Conservation (phyloP, 2,888 invertebrate species). For the Mythimna albipuncta region DNA sequence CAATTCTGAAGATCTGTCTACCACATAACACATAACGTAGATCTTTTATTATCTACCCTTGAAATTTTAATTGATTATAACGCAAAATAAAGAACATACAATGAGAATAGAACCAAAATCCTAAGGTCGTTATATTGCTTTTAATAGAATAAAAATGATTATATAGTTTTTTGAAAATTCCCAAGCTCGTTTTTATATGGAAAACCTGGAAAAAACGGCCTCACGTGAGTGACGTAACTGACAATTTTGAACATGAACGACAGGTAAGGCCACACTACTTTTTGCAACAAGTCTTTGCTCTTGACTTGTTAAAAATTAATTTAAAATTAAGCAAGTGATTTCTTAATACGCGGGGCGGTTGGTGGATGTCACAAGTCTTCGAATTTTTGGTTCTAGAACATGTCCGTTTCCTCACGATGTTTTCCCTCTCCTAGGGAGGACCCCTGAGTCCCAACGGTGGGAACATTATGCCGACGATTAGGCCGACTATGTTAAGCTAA, state of each 20-base stretch:
- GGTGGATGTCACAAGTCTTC: too few relatives aligned
- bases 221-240: slow-evolving; percentile 11
- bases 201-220: neutral
- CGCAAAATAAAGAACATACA: neutral
- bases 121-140: neutral
- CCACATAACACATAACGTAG: too few relatives aligned
- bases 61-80: neutral
- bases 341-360: neutral
- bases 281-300: neutral
- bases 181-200: neutral
- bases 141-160: slow-evolving; percentile 11
- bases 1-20: too few relatives aligned
- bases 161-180: neutral
- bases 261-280: neutral
- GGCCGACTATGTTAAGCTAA: too few relatives aligned
- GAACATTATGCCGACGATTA: too few relatives aligned
- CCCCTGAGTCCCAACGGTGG: too few relatives aligned
- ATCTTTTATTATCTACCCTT: too few relatives aligned
- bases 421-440: too few relatives aligned
- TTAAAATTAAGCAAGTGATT: neutral
- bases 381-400: too few relatives aligned
- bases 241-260: neutral
- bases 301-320: neutral
- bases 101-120: neutral
- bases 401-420: too few relatives aligned